These are phyloP conservation scores for Pachydiplax longipennis DNA, from an alignment of 2,888 invertebrate genomes.

Conservation along the genomic window DNA sequence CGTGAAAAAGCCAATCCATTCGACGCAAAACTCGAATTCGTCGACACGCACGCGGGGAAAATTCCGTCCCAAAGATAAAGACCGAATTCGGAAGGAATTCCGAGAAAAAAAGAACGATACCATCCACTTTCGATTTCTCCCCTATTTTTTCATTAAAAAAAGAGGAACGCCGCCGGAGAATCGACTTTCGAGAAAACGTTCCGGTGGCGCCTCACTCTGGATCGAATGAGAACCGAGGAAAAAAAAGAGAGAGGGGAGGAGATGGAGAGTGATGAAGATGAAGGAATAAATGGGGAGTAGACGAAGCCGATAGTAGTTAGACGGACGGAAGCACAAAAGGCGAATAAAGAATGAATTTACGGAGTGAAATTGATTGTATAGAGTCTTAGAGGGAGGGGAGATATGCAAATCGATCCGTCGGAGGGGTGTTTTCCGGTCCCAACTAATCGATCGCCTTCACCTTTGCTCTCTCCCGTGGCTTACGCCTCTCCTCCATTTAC, in stretches of 20 bases:
- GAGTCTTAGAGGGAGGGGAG: not conserved
- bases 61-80: not conserved
- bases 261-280: not conserved
- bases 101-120: not conserved
- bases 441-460: constrained; percentile 2
- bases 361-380: too few relatives aligned
- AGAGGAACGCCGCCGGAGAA: not conserved
- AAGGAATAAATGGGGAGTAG: not conserved
- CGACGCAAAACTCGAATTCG: too few relatives aligned
- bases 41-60: too few relatives aligned
- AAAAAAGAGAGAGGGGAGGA: not conserved
- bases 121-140: too few relatives aligned
- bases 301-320: not conserved
- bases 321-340: not conserved
- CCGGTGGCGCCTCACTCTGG: too few relatives aligned
- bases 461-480: not conserved
- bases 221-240: not conserved
- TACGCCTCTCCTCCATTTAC: not conserved
- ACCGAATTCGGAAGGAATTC: not conserved
- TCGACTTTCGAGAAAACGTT: not conserved
- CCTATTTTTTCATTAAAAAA: too few relatives aligned
- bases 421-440: not conserved
- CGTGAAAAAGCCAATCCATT: too few relatives aligned
- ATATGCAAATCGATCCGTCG: not conserved
- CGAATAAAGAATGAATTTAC: not conserved